phyloP scores from a whole-genome alignment of 2,113 vertebrate genomes.

The Phyllostomus hastatus region DNA sequence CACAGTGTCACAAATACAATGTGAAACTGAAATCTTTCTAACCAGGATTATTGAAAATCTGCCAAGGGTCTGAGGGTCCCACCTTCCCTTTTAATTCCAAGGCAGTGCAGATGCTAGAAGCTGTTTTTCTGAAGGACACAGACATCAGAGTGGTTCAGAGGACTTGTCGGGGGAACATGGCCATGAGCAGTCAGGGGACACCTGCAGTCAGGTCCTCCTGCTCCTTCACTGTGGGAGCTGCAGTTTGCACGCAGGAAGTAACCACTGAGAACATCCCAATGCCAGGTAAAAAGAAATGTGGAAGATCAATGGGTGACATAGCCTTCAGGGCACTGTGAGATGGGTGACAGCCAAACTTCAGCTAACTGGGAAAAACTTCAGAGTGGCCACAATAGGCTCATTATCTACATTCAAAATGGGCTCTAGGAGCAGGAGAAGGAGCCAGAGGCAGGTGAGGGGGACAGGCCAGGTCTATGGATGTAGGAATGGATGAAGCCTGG shows the following conservation, averaged over 20 bases:
- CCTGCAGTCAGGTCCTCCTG: background rate
- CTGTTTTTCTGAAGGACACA: background rate
- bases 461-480: background rate
- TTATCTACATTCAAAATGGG: background rate
- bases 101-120: background rate
- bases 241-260: background rate
- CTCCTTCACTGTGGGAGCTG: background rate
- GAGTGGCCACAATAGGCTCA: background rate
- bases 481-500: background rate
- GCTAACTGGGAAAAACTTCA: background rate
- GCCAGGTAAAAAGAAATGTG: background rate
- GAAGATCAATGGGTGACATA: background rate
- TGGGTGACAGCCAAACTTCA: background rate
- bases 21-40: background rate
- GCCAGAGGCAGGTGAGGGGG: background rate
- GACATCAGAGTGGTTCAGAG: background rate
- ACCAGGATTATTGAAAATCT: background rate
- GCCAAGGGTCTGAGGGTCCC: background rate
- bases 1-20: background rate
- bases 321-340: background rate
- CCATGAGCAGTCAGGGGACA: background rate
- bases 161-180: accelerated
- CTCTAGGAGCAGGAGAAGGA: background rate
- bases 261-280: accelerated
- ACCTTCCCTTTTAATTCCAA: background rate